phyloP scores from a whole-genome alignment of 92 coral and sea anemone genomes.

The Isaurus tuberculatus region DNA sequence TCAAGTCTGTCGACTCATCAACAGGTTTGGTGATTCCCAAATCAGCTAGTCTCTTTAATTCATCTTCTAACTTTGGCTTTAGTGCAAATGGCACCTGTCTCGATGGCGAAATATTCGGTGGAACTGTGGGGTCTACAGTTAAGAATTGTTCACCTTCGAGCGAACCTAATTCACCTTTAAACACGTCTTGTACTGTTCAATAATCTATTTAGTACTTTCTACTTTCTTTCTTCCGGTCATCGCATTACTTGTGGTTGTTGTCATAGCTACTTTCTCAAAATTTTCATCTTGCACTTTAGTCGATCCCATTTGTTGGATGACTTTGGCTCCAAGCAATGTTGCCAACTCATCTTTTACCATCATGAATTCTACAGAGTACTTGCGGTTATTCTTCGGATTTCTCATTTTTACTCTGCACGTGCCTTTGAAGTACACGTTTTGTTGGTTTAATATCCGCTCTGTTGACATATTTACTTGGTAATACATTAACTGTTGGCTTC shows the following conservation, averaged over 20 bases:
- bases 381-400: not conserved
- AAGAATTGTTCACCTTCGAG: slow-evolving; percentile 3
- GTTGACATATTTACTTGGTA: slow-evolving; percentile 49
- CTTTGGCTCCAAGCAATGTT: no score
- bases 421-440: slow-evolving; percentile 25
- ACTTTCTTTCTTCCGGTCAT: slow-evolving; percentile 21
- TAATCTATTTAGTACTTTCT: slow-evolving; percentile 39
- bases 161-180: slow-evolving; percentile 17
- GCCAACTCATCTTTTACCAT: slow-evolving; percentile 44
- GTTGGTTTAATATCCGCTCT: slow-evolving; percentile 64
- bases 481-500: slow-evolving; percentile 62
- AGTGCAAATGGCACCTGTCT: not conserved
- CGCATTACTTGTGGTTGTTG: no score
- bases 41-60: not conserved
- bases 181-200: slow-evolving; percentile 22
- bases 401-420: no score
- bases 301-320: slow-evolving; percentile 59
- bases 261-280: no score
- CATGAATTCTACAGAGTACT: slow-evolving; percentile 6
- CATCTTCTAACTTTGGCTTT: no score
- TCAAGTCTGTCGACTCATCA: slow-evolving; percentile 55
- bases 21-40: no score
- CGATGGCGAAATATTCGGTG: not conserved
- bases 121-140: slow-evolving; percentile 18
- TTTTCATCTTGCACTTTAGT: slow-evolving; percentile 41